Conservation (phyloP, 2,888 invertebrate genomes). For the Amphiduros pacificus region DNA sequence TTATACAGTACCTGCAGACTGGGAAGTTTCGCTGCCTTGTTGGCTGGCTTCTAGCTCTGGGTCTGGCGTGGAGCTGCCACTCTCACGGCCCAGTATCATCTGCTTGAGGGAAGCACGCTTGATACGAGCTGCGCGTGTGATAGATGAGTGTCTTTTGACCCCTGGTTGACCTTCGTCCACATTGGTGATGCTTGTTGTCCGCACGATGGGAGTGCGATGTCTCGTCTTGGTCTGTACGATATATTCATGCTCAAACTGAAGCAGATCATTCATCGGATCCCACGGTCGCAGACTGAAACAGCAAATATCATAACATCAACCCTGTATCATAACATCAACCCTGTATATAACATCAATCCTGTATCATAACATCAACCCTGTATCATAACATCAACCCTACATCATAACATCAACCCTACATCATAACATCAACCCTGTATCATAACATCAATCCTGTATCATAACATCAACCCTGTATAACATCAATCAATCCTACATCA, state of each 20-base stretch:
- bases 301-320: too few species aligned
- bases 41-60: constrained; percentile 6
- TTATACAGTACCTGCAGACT: constrained; percentile 16
- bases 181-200: constrained; percentile 73
- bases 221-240: constrained; percentile 77
- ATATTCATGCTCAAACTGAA: constrained; percentile 84
- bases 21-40: constrained; percentile 15
- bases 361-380: too few species aligned
- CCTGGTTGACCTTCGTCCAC: constrained; percentile 55
- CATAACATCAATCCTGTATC: too few species aligned
- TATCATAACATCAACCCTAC: too few species aligned
- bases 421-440: too few species aligned
- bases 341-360: too few species aligned
- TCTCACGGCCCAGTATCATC: constrained; percentile 16
- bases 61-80: constrained; percentile 28
- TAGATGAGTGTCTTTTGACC: constrained; percentile 17
- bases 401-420: too few species aligned
- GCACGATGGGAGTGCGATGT: constrained; percentile 74
- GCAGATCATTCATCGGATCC: constrained; percentile 82
- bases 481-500: too few species aligned
- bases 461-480: too few species aligned
- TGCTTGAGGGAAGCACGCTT: constrained; percentile 29
- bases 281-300: constrained; percentile 73
- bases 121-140: constrained; percentile 19
- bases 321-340: too few species aligned